Percentiles rank a stretch among this genome's conserved stretches.
phyloP scores from a whole-genome alignment of 2,113 vertebrate genomes.

The Ochotona curzoniae region DNA sequence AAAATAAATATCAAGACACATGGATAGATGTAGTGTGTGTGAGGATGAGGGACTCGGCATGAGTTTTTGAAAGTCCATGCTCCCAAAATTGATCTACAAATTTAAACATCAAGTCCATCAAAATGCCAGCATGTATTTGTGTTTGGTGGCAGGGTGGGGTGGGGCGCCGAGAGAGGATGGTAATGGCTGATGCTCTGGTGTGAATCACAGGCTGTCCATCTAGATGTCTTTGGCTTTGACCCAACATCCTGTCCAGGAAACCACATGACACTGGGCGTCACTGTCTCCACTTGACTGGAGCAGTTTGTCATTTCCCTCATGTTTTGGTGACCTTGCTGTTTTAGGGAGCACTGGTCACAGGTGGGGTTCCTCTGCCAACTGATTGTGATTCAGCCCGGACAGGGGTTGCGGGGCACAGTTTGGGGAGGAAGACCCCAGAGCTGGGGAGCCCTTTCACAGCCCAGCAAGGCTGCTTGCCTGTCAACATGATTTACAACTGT shows the following conservation, averaged over 20 bases:
- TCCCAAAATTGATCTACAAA: too few species aligned
- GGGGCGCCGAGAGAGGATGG: too few species aligned
- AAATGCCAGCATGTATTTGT: too few species aligned
- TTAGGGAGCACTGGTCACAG: neutral
- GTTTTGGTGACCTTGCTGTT: neutral
- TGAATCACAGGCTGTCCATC: neutral
- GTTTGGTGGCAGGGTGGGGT: too few species aligned
- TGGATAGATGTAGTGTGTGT: too few species aligned
- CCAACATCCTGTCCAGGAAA: neutral
- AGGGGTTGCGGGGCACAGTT: too few species aligned
- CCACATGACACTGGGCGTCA: neutral
- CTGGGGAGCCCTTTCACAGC: neutral
- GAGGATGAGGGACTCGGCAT: too few species aligned
- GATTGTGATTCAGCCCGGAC: neutral
- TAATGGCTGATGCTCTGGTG: too few species aligned
- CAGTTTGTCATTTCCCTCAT: neutral
- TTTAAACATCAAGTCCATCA: too few species aligned
- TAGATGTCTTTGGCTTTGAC: neutral
- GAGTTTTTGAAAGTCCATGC: too few species aligned
- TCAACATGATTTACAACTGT: neutral
- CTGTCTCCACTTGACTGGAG: neutral
- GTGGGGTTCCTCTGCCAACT: neutral
- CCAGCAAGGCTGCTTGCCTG: neutral
- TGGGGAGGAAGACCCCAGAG: too few species aligned
- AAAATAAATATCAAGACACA: too few species aligned